phyloP scores from a whole-genome alignment of 2,797 vertebrate genomes.

The Channallabes apus region DNA sequence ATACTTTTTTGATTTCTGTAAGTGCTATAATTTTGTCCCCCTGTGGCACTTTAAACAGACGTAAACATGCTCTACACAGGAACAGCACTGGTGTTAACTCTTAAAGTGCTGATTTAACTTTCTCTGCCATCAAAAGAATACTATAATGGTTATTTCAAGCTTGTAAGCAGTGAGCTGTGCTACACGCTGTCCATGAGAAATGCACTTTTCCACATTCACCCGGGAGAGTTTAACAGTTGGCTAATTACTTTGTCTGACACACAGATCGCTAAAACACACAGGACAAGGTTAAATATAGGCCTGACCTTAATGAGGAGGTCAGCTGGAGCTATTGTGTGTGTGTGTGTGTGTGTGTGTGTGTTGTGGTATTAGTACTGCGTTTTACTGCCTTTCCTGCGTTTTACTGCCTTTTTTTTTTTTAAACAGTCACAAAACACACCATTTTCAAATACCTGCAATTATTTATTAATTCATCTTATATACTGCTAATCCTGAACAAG shows the following conservation, averaged over 20 bases:
- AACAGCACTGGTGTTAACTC: slow-evolving; percentile 2
- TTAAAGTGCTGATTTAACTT: not conserved
- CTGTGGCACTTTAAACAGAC: not conserved
- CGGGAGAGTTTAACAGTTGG: not conserved
- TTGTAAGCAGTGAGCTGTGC: not conserved
- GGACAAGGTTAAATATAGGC: not conserved
- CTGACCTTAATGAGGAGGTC: slow-evolving; percentile 8
- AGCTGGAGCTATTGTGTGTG: slow-evolving; percentile 23
- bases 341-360: slow-evolving; percentile 46
- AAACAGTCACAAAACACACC: not conserved
- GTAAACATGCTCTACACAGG: slow-evolving; percentile 21
- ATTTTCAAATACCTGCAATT: not conserved
- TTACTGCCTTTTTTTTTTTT: too few species aligned
- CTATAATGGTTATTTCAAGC: not conserved
- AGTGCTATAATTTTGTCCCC: slow-evolving; percentile 13
- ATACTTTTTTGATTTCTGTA: not conserved
- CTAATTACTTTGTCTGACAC: slow-evolving; percentile 14
- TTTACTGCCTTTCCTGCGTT: slow-evolving; percentile 47
- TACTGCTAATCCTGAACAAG: too few species aligned
- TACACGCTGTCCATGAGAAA: not conserved
- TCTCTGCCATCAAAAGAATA: not conserved
- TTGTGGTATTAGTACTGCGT: slow-evolving; percentile 39
- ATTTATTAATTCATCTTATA: not conserved
- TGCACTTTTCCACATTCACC: not conserved
- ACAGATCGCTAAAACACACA: slow-evolving; percentile 2